These are phyloP conservation scores for Idaea aversata DNA, from an alignment of 2,888 invertebrate species.

Conservation along the genomic window DNA sequence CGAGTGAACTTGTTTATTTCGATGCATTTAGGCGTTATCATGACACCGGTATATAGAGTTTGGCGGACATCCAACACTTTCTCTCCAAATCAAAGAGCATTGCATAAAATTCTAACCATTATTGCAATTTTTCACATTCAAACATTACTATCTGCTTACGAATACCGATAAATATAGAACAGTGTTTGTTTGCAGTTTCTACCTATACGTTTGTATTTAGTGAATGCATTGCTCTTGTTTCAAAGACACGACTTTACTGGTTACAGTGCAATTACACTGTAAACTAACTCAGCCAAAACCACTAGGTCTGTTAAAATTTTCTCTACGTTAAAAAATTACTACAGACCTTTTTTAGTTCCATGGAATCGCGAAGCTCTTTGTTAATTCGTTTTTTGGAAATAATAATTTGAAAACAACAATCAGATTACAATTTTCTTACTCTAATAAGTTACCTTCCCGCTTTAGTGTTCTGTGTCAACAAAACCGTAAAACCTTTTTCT, in stretches of 20 bases:
- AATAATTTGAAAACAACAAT: not conserved
- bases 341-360: not conserved
- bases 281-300: no score
- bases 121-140: constrained; percentile 24
- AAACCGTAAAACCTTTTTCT: constrained; percentile 9
- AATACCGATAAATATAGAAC: not conserved
- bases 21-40: constrained; percentile 40
- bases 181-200: not conserved
- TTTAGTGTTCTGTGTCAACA: not conserved
- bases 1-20: constrained; percentile 56
- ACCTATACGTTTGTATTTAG: not conserved
- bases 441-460: not conserved
- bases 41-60: constrained; percentile 36
- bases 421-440: not conserved
- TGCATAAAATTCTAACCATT: constrained; percentile 19
- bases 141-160: constrained; percentile 12
- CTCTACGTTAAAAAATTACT: no score
- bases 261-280: no score
- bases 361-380: not conserved
- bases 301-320: no score
- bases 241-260: not conserved
- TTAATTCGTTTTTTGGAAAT: not conserved
- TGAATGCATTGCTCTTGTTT: not conserved
- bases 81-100: constrained; percentile 47
- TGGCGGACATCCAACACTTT: constrained; percentile 70